Evolutionary conservation across 2,797 vertebrate genomes (phyloP).

Genomic region (Malurus leucopterus): DNA sequence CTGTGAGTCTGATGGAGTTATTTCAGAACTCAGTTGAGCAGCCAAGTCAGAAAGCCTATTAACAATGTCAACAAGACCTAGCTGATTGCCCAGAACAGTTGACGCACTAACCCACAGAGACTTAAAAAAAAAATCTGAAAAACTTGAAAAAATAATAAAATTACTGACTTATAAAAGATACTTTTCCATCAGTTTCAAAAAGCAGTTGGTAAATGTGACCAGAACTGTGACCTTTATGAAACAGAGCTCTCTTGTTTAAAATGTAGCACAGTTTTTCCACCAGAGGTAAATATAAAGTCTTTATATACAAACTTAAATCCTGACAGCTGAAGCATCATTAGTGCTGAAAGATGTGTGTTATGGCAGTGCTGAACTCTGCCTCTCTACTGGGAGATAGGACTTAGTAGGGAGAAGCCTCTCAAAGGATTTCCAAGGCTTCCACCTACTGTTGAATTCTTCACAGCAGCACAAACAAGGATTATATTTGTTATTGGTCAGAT

Average conservation of each 20-base stretch:
- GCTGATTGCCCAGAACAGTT: slow-evolving; percentile 43
- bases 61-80: slow-evolving; percentile 31
- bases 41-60: slow-evolving; percentile 50
- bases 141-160: not conserved
- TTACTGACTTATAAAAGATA: not conserved
- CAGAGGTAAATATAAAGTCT: slow-evolving; percentile 4
- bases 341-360: not conserved
- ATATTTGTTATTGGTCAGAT: not conserved
- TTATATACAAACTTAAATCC: not conserved
- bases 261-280: slow-evolving; percentile 9
- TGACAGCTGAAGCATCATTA: slow-evolving; percentile 3
- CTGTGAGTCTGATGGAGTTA: slow-evolving; percentile 30
- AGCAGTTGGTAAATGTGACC: slow-evolving; percentile 14
- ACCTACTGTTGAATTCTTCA: slow-evolving; percentile 21
- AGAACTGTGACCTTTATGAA: slow-evolving; percentile 46
- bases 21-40: slow-evolving; percentile 35
- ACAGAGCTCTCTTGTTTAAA: slow-evolving; percentile 42
- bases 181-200: slow-evolving; percentile 26
- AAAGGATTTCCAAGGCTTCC: slow-evolving; percentile 45
- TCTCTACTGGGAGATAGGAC: not conserved
- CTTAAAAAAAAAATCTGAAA: not conserved
- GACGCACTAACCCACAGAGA: slow-evolving; percentile 17
- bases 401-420: not conserved
- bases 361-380: not conserved
- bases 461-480: not conserved